Base-by-base conservation (phyloP, 1,140 invertebrate species). In the Trachymyrmex cornetzi region DNA sequence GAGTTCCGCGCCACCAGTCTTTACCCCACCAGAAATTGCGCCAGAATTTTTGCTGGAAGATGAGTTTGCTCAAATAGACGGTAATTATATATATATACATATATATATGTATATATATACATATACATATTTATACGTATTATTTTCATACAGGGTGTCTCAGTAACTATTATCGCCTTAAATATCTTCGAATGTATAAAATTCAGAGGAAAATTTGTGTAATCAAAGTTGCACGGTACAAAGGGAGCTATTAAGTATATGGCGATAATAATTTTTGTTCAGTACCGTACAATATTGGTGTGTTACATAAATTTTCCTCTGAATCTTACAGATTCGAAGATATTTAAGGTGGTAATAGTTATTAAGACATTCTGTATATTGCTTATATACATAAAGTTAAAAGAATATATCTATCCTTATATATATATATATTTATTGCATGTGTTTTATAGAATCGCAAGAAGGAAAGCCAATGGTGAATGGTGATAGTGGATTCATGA, bases 1-100 rank as follows among this genome's bases (percentile, higher is more conserved):
- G 19, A 96, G 96, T 69, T 97, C 97, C 0, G 97, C 97, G 5
- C 98, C 98, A 4, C 98, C 98, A 69, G 96, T 97, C 11, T 98
- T 98, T 93, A 98, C 98, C 0, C 98, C 98, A 5, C 98, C 98
- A 0, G 97, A 97, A 77, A 96, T 98, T 11, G 38, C 38, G 34
- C 98, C 98, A 1, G 96, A 96, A 84, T 94, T 96, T 93, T 92
- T 97, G 44, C 91, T 97, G 69, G 94, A 94, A 9, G 95, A 44
- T 44, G 38, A 95, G 79, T 82, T 95, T 14, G 91, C 93, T 53
- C 92, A 94, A 69, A 89, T 91, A 93, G 87, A 91, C 89, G 80
- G 61, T 82, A 86, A 74, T 74, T 69, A 38, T n/a, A 27, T 16
- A 55, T n/a, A 19, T 50, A 44, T 11, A 48, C 27, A 14, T 27